phyloP scores from a whole-genome alignment of 2,797 vertebrate species.

The Falco biarmicus region DNA sequence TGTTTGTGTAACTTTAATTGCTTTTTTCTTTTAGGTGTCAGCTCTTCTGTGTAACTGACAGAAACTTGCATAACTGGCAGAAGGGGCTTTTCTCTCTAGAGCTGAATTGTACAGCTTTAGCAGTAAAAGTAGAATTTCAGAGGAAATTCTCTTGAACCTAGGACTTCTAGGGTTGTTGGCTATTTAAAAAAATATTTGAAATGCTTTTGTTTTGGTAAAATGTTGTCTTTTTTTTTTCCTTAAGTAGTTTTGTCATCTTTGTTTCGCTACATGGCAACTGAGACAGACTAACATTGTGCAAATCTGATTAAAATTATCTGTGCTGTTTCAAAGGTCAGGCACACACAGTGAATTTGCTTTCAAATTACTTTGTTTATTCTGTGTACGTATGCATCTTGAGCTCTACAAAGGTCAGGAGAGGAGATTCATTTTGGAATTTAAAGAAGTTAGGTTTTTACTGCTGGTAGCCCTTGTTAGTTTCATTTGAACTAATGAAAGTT shows the following conservation, averaged over 20 bases:
- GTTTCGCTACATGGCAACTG: conserved; percentile 46
- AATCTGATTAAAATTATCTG: conserved; percentile 81
- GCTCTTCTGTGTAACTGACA: neutral
- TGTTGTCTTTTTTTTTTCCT: neutral
- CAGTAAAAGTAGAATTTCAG: neutral
- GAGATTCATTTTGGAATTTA: conserved; percentile 74
- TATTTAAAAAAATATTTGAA: neutral
- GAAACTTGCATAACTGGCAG: neutral
- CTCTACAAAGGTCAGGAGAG: conserved; percentile 78
- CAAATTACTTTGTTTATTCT: conserved; percentile 84
- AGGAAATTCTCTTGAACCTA: neutral
- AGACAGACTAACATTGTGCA: conserved; percentile 72
- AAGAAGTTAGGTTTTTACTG: conserved; percentile 68
- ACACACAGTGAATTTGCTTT: conserved; percentile 76
- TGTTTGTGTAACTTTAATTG: neutral
- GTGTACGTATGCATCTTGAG: conserved; percentile 73
- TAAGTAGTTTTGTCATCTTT: conserved; percentile 31
- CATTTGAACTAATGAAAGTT: neutral
- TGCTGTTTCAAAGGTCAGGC: conserved; percentile 79
- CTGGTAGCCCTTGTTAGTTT: conserved; percentile 45
- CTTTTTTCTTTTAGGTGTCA: neutral
- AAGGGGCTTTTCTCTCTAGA: neutral
- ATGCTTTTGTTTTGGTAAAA: neutral
- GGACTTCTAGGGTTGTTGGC: neutral
- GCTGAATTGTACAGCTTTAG: neutral